A percentile compares a stretch with the other conserved stretches of the same genome.
Evolutionary conservation across 2,797 vertebrate genomes (phyloP).

Genomic region (Amblyraja radiata): DNA sequence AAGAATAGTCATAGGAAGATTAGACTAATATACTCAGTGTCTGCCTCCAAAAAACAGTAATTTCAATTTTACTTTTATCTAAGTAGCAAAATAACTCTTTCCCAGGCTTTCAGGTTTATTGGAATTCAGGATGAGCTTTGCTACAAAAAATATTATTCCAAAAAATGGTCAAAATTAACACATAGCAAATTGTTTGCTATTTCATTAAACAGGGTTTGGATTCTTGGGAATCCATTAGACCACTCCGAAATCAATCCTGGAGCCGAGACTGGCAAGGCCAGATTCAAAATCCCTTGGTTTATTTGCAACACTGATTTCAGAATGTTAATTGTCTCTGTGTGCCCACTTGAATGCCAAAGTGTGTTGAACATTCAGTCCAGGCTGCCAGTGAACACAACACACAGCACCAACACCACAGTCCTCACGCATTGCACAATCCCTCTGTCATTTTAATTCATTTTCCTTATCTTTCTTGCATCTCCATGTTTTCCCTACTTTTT

Average conservation of each 20-base stretch:
- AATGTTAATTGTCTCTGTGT: conserved; percentile 28
- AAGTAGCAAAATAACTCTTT: too few species aligned
- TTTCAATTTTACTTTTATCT: too few species aligned
- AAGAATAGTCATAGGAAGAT: too few species aligned
- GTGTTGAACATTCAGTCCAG: too few species aligned
- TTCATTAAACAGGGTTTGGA: conserved; percentile 28
- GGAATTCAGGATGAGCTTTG: neutral
- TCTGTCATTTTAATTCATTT: neutral
- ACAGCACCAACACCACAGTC: neutral
- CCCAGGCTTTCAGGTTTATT: neutral
- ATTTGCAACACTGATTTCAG: neutral
- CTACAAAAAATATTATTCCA: neutral
- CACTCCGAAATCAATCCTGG: neutral
- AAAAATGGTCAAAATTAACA: conserved; percentile 2
- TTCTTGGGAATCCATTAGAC: conserved; percentile 14
- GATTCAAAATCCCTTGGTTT: conserved; percentile 9
- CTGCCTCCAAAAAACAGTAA: too few species aligned
- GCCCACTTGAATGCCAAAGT: conserved; percentile 24
- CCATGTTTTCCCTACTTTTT: neutral
- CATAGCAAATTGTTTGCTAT: conserved; percentile 12
- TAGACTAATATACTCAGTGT: too few species aligned
- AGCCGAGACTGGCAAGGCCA: neutral
- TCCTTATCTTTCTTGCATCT: neutral
- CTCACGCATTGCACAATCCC: neutral
- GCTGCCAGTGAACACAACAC: neutral